phyloP scores from a whole-genome alignment of 2,888 invertebrate species.

The Anagyrus pseudococci region DNA sequence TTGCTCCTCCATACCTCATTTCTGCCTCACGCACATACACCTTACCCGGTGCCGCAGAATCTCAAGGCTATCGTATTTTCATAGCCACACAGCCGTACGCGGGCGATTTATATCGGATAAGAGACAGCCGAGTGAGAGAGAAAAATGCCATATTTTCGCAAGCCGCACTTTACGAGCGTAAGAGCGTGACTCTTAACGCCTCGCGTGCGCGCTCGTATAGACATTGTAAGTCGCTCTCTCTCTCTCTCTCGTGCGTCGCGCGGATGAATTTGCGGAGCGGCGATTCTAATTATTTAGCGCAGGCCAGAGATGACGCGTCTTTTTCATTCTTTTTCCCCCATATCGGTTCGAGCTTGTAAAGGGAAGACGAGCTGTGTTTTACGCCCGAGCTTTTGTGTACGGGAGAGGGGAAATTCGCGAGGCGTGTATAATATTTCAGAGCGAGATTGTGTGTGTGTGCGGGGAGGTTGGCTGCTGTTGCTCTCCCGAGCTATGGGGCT shows the following conservation, averaged over 20 bases:
- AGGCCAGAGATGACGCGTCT: too few relatives aligned
- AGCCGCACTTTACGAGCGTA: conserved; percentile 18
- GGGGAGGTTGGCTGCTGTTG: neutral
- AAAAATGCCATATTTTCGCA: conserved; percentile 22
- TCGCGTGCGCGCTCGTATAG: neutral
- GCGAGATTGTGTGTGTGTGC: too few relatives aligned
- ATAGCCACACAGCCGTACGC: too few relatives aligned
- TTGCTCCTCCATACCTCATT: too few relatives aligned
- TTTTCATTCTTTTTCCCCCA: too few relatives aligned
- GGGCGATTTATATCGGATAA: conserved; percentile 32
- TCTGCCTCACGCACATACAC: too few relatives aligned
- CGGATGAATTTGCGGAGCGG: conserved; percentile 23
- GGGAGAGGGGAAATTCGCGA: neutral
- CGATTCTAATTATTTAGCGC: conserved; percentile 33
- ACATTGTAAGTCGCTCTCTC: neutral
- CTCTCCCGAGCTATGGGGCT: neutral
- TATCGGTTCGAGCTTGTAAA: too few relatives aligned
- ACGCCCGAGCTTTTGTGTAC: too few relatives aligned
- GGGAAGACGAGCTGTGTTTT: too few relatives aligned
- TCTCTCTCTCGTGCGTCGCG: neutral
- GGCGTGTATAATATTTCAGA: neutral
- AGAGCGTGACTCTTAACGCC: conserved; percentile 3
- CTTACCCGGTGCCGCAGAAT: neutral
- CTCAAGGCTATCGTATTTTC: conserved; percentile 31
- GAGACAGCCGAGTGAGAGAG: neutral